These are phyloP conservation scores for Pammene fasciana DNA, from an alignment of 2,888 invertebrate species.

Conservation along the genomic window DNA sequence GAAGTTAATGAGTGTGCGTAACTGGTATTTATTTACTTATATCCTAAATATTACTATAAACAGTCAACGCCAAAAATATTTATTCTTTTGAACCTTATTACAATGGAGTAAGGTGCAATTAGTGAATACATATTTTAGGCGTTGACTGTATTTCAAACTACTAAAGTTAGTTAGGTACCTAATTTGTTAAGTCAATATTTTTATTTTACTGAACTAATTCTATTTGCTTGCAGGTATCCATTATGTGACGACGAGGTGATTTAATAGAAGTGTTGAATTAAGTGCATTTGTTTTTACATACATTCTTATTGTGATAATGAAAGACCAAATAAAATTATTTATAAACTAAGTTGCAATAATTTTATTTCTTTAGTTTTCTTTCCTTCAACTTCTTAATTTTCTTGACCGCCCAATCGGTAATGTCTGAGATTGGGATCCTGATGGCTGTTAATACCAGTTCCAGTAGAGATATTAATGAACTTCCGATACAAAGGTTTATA, in stretches of 20 bases:
- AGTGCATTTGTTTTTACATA: background rate
- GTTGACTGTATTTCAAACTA: too few relatives aligned
- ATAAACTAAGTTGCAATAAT: background rate
- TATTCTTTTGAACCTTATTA: too few relatives aligned
- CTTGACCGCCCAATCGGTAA: constrained; percentile 8
- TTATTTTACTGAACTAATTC: background rate
- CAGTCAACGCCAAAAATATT: too few relatives aligned
- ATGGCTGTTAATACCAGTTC: constrained; percentile 61
- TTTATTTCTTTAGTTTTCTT: constrained; percentile 6
- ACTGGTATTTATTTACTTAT: too few relatives aligned
- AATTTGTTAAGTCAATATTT: too few relatives aligned
- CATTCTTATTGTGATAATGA: background rate
- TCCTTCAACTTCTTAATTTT: constrained; percentile 15
- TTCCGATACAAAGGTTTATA: constrained; percentile 71
- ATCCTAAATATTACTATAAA: too few relatives aligned
- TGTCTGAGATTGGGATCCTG: constrained; percentile 46
- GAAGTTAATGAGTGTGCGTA: too few relatives aligned
- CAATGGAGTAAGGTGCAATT: too few relatives aligned
- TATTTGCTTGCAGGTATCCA: background rate
- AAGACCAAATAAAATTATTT: background rate
- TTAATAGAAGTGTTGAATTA: background rate
- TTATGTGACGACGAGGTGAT: background rate
- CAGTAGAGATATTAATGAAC: constrained; percentile 71
- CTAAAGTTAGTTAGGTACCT: too few relatives aligned
- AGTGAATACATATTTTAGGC: too few relatives aligned